A percentile compares a stretch with the other conserved stretches of the same genome.
These are phyloP conservation scores for Noturus placidus DNA, from an alignment of 2,113 vertebrate genomes.

Conservation along the genomic window DNA sequence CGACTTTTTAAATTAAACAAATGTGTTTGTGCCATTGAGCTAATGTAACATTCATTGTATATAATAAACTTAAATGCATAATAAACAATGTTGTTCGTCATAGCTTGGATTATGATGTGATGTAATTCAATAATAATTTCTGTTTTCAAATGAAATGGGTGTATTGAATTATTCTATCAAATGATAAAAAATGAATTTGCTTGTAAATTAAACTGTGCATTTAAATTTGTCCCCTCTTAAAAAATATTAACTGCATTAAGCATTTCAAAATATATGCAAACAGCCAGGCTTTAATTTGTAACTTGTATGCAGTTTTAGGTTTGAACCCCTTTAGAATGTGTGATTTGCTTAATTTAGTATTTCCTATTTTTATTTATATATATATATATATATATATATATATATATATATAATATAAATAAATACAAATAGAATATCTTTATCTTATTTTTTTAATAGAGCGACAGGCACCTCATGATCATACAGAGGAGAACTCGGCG, in stretches of 20 bases:
- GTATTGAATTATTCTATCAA: not conserved
- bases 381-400: too few relatives aligned
- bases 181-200: not conserved
- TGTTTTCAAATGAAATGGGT: not conserved
- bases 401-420: too few relatives aligned
- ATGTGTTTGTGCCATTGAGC: not conserved
- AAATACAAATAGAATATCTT: too few relatives aligned
- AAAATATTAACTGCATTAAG: not conserved
- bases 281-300: not conserved
- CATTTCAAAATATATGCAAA: not conserved
- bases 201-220: not conserved
- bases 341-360: not conserved
- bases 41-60: not conserved
- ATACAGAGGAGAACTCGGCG: constrained; percentile 54
- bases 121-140: not conserved
- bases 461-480: constrained; percentile 46
- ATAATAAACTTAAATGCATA: not conserved
- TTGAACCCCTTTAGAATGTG: not conserved
- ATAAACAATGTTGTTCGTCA: not conserved
- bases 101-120: not conserved
- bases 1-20: not conserved
- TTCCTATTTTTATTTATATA: too few relatives aligned
- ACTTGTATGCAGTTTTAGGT: not conserved
- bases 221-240: not conserved
- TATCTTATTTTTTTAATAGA: constrained; percentile 64